phyloP scores from a whole-genome alignment of 2,888 invertebrate species.

The Dasysyrphus albostriatus region DNA sequence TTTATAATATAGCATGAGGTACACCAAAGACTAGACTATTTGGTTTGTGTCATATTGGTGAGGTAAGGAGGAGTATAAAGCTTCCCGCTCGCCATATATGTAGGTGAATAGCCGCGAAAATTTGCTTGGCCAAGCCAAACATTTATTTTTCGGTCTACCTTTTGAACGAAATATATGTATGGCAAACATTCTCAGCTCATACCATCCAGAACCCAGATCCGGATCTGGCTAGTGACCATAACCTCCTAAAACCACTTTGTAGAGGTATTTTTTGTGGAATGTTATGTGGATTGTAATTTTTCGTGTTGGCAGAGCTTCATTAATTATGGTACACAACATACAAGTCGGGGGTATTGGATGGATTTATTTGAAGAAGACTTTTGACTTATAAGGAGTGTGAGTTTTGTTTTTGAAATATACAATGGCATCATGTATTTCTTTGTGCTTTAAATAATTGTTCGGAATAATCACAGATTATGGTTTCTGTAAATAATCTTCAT shows the following conservation, averaged over 20 bases:
- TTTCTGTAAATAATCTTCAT: too few species aligned
- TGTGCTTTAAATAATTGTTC: too few species aligned
- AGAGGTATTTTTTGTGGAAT: slow-evolving; percentile 75
- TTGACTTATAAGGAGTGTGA: too few species aligned
- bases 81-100: slow-evolving; percentile 5
- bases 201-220: background rate
- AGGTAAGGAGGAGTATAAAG: background rate
- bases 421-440: too few species aligned
- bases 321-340: slow-evolving; percentile 54
- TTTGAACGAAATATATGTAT: slow-evolving; percentile 21
- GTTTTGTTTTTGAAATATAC: too few species aligned
- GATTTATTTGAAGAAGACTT: slow-evolving; percentile 27
- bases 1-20: slow-evolving; percentile 9
- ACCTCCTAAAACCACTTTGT: slow-evolving; percentile 70
- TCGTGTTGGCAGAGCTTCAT: slow-evolving; percentile 72
- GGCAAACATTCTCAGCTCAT: slow-evolving; percentile 23
- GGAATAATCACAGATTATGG: too few species aligned
- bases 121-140: slow-evolving; percentile 71
- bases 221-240: slow-evolving; percentile 26
- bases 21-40: slow-evolving; percentile 31
- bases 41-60: background rate
- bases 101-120: slow-evolving; percentile 75
- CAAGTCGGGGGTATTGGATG: background rate
- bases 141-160: slow-evolving; percentile 71
- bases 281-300: slow-evolving; percentile 76